Evolutionary conservation across 2,113 vertebrate species (phyloP), one percentile per base, ranked within the genome.

Genomic region (Thamnaconus septentrionalis): DNA sequence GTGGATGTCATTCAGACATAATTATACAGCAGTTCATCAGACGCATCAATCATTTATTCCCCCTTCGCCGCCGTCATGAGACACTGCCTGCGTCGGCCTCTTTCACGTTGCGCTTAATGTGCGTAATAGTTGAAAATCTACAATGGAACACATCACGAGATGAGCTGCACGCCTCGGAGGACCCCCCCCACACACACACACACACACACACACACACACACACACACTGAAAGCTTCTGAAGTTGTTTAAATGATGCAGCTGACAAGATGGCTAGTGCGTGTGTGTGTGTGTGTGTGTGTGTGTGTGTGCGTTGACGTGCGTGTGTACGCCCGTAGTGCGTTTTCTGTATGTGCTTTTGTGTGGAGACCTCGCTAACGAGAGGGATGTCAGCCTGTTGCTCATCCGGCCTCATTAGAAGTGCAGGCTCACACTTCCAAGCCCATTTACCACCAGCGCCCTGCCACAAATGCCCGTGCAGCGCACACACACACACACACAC

Each of bases 321-420:
- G 46, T 50, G 54, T 10, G 6, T 55, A 64, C 67, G 31, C 12
- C 12, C 51, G n/a, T 56, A 45, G 18, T 31, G 18, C 18, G 18
- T 31, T 31, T 31, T 31, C 42, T 46, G 43, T 51, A 53, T 58
- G 63, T 45, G 47, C 73, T 65, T 82, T 75, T 86, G 75, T 81
- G 65, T 64, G 55, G 58, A 63, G 60, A 59, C 80, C 56, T 62
- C 60, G 69, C 79, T 87, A 87, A 90, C 60, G 69, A 89, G 80
- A 57, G 64, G 66, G 79, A 86, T 81, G 83, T 73, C 81, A 79
- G 76, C 63, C 71, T 69, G 73, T 84, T 87, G 81, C 59, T 88
- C 78, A 83, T 85, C 82, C 66, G 66, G 54, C 66, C 86, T 87
- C 83, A 82, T 88, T 90, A 87, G 66, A 79, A 73, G 75, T 80